Base-by-base conservation (phyloP, 2,113 vertebrate genomes). In the Albula glossodonta region DNA sequence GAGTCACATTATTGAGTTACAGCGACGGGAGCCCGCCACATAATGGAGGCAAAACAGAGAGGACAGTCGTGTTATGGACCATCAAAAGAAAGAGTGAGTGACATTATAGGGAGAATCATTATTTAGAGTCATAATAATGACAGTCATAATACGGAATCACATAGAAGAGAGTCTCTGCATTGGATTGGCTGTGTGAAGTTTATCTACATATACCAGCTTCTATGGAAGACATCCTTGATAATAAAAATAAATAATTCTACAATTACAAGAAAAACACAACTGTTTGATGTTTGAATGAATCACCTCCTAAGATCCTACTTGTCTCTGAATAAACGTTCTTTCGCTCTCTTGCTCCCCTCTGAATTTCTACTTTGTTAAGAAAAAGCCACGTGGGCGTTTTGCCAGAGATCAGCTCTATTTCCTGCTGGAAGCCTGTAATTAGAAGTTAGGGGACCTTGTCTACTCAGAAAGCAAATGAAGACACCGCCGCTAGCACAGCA, bases 371-470 rank as follows among this genome's bases (percentile, higher is more conserved):
- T 70, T 70, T 70, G 63, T 70, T 70, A 5, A 22, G 6, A 12
- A 3, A n/a, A n/a, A 22, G 4, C 63, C 63, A 22, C 63, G 19
- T 70, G 22, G 63, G 63, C 22, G 63, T 70, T 22, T 22, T 70
- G 63, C 63, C 19, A 2, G 19, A 4, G 63, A 70, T 19, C 60
- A 25, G 80, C 5, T 10, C 22, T 51, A 8, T 41, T 17, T 84
- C 19, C 63, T 51, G 83, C 49, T 66, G 48, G 41, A 84, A 49
- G 8, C 52, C 50, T 85, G 78, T 82, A 82, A 87, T 87, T 81
- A 82, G 79, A n/a, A 17, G 79, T 79, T 57, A 52, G 83, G 60
- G 84, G 48, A n/a, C 19, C 41, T 87, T 66, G 31, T 74, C 56
- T 49, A 31, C 41, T 74, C 51, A 81, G 53, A 74, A 87, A 84